phyloP scores from a whole-genome alignment of 92 coral and sea anemone species.

The Muricea muricata region DNA sequence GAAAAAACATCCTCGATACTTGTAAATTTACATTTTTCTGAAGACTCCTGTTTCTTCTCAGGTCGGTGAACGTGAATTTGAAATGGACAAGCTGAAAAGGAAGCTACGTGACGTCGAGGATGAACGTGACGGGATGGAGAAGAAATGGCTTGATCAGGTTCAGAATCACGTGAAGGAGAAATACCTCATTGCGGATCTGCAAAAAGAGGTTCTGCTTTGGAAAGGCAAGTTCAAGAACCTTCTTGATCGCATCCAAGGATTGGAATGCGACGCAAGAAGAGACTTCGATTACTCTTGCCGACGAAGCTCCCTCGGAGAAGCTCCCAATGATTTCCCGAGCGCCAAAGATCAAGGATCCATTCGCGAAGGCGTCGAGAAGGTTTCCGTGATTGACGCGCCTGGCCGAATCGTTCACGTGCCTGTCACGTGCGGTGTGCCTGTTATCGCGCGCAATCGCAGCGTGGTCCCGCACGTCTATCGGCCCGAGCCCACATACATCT shows the following conservation, averaged over 20 bases:
- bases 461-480: conserved; percentile 34
- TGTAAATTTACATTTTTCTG: too few species aligned
- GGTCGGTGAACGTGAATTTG: conserved; percentile 25
- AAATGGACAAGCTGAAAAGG: conserved; percentile 30
- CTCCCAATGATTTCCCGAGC: conserved; percentile 5
- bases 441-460: conserved; percentile 31
- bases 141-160: conserved; percentile 45
- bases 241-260: conserved; percentile 35
- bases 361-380: conserved; percentile 26
- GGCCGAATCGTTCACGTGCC: conserved; percentile 36
- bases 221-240: conserved; percentile 48
- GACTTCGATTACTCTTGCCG: conserved; percentile 49
- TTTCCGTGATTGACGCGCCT: not conserved
- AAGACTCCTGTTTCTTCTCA: not conserved
- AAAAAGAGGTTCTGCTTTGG: conserved; percentile 43
- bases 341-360: conserved; percentile 14
- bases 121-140: conserved; percentile 44
- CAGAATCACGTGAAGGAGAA: conserved; percentile 42
- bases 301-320: conserved; percentile 11
- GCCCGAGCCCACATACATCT: conserved; percentile 46
- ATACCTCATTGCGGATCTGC: conserved; percentile 45
- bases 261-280: conserved; percentile 40
- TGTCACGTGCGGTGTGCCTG: conserved; percentile 29
- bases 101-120: conserved; percentile 34
- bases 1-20: too few species aligned